These are phyloP conservation scores for Dryocosmus kuriphilus DNA, from an alignment of 2,888 invertebrate species.

Conservation along the genomic window DNA sequence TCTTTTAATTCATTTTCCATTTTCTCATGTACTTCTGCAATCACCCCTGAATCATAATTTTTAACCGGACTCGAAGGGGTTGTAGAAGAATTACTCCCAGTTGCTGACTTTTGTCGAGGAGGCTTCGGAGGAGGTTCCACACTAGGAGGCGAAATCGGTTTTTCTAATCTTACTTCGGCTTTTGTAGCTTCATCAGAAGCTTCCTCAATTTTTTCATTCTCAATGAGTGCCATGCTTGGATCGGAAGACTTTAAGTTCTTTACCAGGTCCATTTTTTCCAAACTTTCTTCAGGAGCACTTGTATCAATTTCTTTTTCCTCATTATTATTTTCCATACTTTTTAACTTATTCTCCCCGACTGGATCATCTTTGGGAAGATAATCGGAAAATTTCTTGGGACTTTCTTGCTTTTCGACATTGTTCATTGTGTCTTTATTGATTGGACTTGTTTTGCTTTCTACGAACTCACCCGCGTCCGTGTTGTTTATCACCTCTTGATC, in stretches of 20 bases:
- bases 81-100: conserved; percentile 75
- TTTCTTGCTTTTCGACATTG: conserved; percentile 55
- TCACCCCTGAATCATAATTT: conserved; percentile 44
- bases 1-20: conserved; percentile 36
- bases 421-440: conserved; percentile 45
- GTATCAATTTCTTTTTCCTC: conserved; percentile 39
- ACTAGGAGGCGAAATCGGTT: conserved; percentile 53
- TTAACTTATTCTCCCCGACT: background rate
- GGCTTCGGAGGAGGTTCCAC: conserved; percentile 77
- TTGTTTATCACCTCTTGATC: conserved; percentile 26
- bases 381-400: conserved; percentile 50
- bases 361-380: background rate
- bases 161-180: conserved; percentile 40
- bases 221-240: conserved; percentile 8
- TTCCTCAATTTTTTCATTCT: conserved; percentile 36
- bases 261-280: background rate
- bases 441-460: conserved; percentile 42
- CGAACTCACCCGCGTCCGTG: conserved; percentile 29
- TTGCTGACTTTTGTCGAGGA: conserved; percentile 77
- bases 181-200: conserved; percentile 13
- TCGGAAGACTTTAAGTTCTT: conserved; percentile 52
- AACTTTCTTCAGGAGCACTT: conserved; percentile 24
- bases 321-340: conserved; percentile 36
- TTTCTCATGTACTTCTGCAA: conserved; percentile 22
- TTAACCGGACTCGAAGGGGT: conserved; percentile 44